Evolutionary conservation across 2,888 invertebrate genomes (phyloP), one percentile per base, ranked within the genome.

Genomic region (Acanthosepion lycidas): DNA sequence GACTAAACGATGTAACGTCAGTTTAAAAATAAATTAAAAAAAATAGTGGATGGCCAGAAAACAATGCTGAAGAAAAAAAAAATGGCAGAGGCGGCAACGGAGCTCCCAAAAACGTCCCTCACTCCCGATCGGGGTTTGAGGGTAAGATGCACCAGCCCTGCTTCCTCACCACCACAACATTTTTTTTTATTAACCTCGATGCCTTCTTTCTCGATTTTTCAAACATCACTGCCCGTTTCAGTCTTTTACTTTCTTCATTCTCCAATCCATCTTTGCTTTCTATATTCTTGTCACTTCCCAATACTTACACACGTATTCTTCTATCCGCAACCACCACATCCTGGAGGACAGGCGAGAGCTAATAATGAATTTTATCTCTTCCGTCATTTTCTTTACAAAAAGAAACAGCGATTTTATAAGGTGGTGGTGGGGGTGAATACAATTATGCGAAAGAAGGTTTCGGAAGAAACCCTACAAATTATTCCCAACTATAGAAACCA

Each of bases 231-330:
- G 15, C 33, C 28, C 78, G 18, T 78, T 33, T 78, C n/a, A 78
- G 15, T 78, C 78, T 78, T 23, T 59, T 26, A 59, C 5, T 59
- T 23, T 59, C 23, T 59, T 23, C 59, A 59, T 6, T 33, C 78
- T 12, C n/a, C n/a, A 15, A 0, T 1, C 12, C 3, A 6, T 28
- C 0, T 9, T n/a, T 1, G 1, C 78, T n/a, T n/a, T n/a, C n/a
- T 78, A 28, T n/a, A 28, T 78, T 18, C 20, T 20, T 20, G 18
- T 55, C 55, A 23, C 28, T 28, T n/a, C n/a, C 12, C n/a, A 9
- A 5, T 12, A n/a, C n/a, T n/a, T 78, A 1, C 1, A 8, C 28
- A 5, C 78, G 0, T 15, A 78, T 78, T 33, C 78, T 78, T 78
- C 78, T n/a, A n/a, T 78, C 0, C 3, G 33, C 78, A 78, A 78